Evolutionary conservation across 2,797 vertebrate species (phyloP).

Genomic region (Okamejei kenojei): DNA sequence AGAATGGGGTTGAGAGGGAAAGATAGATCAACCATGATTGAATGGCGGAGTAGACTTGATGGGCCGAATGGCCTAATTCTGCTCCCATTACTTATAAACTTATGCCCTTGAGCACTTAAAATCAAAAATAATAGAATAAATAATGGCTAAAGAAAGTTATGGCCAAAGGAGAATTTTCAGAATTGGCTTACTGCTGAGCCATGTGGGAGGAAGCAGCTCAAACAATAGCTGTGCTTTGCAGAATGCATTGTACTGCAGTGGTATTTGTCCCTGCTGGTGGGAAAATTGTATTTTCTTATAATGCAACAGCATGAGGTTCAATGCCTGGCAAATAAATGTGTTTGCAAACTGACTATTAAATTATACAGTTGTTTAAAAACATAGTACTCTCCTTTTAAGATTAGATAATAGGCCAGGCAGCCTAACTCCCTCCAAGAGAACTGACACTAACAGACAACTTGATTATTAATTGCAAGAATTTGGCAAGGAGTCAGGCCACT

Average conservation of each 20-base stretch:
- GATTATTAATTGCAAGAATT: constrained; percentile 19
- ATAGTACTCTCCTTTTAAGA: neutral
- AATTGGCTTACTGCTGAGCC: neutral
- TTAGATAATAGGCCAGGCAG: neutral
- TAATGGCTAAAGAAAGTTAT: neutral
- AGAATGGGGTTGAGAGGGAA: too few species aligned
- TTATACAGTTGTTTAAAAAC: neutral
- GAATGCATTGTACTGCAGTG: neutral
- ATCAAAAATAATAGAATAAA: neutral
- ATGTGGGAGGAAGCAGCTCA: neutral
- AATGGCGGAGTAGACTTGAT: too few species aligned
- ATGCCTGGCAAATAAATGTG: neutral
- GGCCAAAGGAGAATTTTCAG: neutral
- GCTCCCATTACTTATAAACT: too few species aligned
- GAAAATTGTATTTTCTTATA: constrained; percentile 14
- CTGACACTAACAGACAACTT: neutral
- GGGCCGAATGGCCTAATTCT: too few species aligned
- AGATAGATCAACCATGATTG: too few species aligned
- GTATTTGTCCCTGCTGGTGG: neutral
- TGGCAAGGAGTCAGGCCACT: constrained; percentile 4
- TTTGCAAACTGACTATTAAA: constrained; percentile 19
- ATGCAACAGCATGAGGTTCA: constrained; percentile 16
- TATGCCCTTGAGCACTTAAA: neutral
- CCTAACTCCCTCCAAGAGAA: neutral
- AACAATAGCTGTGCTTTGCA: neutral